Evolutionary conservation across 1,140 invertebrate genomes (phyloP).

Genomic region (Trachelipus rathkii): DNA sequence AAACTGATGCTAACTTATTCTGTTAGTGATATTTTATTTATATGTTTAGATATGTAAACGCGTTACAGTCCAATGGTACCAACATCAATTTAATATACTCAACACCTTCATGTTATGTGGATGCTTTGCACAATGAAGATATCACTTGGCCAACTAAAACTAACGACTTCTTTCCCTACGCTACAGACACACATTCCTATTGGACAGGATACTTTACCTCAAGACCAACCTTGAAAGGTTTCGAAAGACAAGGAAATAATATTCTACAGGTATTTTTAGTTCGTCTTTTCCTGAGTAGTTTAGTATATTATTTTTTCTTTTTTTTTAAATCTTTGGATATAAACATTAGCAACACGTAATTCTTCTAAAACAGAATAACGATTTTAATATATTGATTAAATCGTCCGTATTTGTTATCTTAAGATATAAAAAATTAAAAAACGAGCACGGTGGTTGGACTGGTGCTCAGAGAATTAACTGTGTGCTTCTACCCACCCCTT

Average conservation of each 20-base stretch:
- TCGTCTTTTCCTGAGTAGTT: no score
- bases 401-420: no score
- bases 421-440: no score
- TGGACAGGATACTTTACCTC: conserved; percentile 97
- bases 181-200: conserved; percentile 71
- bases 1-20: background rate
- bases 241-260: conserved; percentile 36
- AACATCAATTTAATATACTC: conserved; percentile 83
- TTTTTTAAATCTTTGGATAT: no score
- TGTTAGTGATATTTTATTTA: background rate
- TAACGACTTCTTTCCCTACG: conserved; percentile 61
- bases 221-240: conserved; percentile 73
- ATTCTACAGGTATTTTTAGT: conserved; percentile 48
- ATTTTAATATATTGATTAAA: no score
- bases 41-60: conserved; percentile 56
- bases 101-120: conserved; percentile 88
- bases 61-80: conserved; percentile 55
- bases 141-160: conserved; percentile 58
- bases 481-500: no score
- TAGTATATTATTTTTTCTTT: no score
- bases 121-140: conserved; percentile 68
- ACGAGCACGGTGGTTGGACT: no score
- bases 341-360: no score
- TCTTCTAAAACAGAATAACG: no score
- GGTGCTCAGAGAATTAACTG: no score